Conservation (phyloP, 2,113 vertebrate genomes). For the Urocitellus parryii region DNA sequence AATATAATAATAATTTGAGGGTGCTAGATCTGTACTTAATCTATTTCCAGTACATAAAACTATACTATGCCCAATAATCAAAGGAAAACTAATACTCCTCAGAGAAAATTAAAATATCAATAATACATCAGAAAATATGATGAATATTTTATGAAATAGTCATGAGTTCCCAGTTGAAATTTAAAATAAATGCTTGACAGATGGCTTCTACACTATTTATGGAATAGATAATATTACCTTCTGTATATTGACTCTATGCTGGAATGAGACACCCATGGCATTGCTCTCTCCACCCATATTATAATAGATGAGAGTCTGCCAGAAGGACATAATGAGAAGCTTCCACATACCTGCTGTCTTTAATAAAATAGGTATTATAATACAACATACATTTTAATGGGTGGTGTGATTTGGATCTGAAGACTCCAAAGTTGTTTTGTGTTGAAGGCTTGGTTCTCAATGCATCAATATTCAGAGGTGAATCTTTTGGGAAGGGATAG, state of each 20-base stretch:
- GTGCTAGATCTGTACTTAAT: not conserved
- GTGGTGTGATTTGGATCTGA: not conserved
- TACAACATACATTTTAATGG: not conserved
- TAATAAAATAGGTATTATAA: not conserved
- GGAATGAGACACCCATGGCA: not conserved
- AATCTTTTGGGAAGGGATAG: not conserved
- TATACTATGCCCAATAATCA: not conserved
- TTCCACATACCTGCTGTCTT: not conserved
- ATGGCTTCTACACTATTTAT: not conserved
- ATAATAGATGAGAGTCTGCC: not conserved
- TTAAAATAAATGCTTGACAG: not conserved
- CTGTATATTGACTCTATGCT: not conserved
- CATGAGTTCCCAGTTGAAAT: not conserved
- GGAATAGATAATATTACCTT: not conserved
- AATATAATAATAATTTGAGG: not conserved
- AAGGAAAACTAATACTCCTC: not conserved
- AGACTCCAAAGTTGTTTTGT: not conserved
- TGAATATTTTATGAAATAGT: not conserved
- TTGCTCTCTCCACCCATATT: fast-evolving
- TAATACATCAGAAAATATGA: not conserved
- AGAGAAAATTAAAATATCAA: not conserved
- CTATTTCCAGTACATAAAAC: not conserved
- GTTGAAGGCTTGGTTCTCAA: not conserved
- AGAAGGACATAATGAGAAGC: not conserved
- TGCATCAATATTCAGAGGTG: not conserved